Base-by-base conservation (phyloP, 2,797 vertebrate genomes). In the Chloroceryle inda region DNA sequence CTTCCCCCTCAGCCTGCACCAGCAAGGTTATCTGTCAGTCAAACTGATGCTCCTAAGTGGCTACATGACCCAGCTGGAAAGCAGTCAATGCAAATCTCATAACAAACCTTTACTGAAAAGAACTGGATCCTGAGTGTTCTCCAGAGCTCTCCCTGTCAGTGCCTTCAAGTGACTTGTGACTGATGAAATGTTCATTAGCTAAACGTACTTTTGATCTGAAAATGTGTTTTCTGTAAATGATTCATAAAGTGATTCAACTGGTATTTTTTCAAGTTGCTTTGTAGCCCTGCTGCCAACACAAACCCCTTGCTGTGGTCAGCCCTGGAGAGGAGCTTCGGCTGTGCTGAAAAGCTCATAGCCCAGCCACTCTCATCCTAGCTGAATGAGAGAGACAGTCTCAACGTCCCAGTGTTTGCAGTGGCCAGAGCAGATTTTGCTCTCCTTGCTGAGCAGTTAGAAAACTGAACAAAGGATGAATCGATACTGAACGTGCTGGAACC, bases 221-320 rank as follows among this genome's bases (percentile, higher is more conserved):
- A 67, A 66, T 63, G 35, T 75, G 50, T 94, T 89, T 92, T 88
- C 79, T 89, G 76, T 83, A 94, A 94, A 86, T 62, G 69, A 62
- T 74, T 76, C 53, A 62, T 53, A 58, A 16, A 95, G 37, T 62
- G 37, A 78, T 83, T 49, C 73, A 93, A 10, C 16, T 33, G 66
- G 35, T 94, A 58, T 78, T 90, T 92, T 92, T 88, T 69, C 67
- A 82, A 53, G 71, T 84, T 90, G 58, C 23, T 22, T n/a, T 31
- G 13, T 52, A 77, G 72, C 50, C 47, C 81, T 40, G 23, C 31
- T 83, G 52, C 81, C 47, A 84, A 5, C 24, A 74, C 15, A 8
- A 23, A 14, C 5, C 29, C 31, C 49, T 85, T 66, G 33, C 59
- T 79, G 56, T 37, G 33, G 33, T 58, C 33, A 49, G 52, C 24